Conservation (phyloP, 2,888 invertebrate species). For the Platycheirus albimanus region DNA sequence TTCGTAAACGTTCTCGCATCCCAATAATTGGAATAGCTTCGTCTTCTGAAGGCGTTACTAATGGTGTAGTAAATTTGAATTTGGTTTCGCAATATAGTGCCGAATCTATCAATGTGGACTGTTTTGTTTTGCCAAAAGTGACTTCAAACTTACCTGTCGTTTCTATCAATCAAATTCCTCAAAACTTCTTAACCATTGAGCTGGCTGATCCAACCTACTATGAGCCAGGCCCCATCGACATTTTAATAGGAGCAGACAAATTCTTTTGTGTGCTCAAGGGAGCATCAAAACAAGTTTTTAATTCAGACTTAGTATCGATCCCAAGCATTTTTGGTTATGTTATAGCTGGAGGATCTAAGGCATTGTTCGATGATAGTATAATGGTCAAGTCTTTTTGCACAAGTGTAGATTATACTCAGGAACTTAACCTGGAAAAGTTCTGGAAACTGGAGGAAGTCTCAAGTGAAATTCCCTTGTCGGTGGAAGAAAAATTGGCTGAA, state of each 20-base stretch:
- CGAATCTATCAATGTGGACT: neutral
- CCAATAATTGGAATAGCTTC: constrained; percentile 20
- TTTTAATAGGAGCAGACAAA: constrained; percentile 1
- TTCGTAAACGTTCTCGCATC: neutral
- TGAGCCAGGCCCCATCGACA: constrained; percentile 9
- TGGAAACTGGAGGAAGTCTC: constrained; percentile 8
- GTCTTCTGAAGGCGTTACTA: constrained; percentile 2
- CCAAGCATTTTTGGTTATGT: too few relatives aligned
- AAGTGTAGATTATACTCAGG: too few relatives aligned
- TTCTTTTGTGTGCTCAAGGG: neutral
- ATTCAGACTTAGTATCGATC: constrained; percentile 1
- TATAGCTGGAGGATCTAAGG: too few relatives aligned
- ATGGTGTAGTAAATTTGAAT: neutral
- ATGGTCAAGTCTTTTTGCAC: too few relatives aligned
- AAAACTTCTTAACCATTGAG: neutral
- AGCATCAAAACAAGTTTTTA: neutral
- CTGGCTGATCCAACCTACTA: constrained; percentile 2
- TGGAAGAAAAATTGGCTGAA: too few relatives aligned
- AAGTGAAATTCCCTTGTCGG: too few relatives aligned
- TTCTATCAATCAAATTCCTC: neutral
- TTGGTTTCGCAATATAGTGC: neutral
- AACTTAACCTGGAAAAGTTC: constrained; percentile 16
- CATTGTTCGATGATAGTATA: neutral
- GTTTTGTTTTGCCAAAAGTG: neutral
- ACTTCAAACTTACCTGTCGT: neutral